These are phyloP conservation scores for Drosophila sordidula DNA, from an alignment of 2,888 invertebrate species.

Conservation along the genomic window DNA sequence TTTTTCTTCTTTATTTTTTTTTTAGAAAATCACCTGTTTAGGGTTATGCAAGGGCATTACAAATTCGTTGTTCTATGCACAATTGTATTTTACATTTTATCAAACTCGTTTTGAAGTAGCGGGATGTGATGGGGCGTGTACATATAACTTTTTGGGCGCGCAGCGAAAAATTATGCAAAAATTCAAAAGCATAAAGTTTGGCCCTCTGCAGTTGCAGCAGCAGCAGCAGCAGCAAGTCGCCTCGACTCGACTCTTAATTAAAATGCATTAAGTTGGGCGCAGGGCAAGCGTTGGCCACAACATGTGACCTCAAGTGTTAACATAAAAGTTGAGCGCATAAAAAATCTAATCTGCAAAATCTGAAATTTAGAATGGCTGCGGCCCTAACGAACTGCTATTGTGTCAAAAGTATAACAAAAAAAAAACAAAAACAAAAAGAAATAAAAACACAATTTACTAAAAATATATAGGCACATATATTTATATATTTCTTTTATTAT, in stretches of 20 bases:
- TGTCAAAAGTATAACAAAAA: neutral
- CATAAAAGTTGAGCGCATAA: conserved; percentile 45
- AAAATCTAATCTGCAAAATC: conserved; percentile 46
- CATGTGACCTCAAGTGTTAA: conserved; percentile 65
- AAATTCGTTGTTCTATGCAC: conserved; percentile 6
- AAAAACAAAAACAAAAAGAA: neutral
- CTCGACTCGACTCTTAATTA: conserved; percentile 57
- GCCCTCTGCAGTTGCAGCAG: conserved; percentile 31
- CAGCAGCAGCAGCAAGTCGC: conserved; percentile 22
- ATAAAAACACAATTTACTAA: conserved; percentile 8
- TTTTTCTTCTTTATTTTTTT: too few species aligned
- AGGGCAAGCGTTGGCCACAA: conserved; percentile 20
- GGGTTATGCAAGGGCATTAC: conserved; percentile 9
- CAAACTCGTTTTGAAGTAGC: conserved; percentile 2
- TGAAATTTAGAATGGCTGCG: conserved; percentile 35
- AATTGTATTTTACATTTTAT: conserved; percentile 20
- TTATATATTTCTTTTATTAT: neutral
- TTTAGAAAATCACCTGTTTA: too few species aligned
- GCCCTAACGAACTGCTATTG: conserved; percentile 42
- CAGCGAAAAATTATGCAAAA: conserved; percentile 61
- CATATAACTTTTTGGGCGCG: conserved; percentile 37
- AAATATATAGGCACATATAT: neutral
- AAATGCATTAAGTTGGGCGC: conserved; percentile 64
- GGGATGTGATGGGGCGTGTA: neutral
- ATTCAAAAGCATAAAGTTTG: conserved; percentile 61